A percentile compares a stretch with the other conserved stretches of the same genome.
Conservation (phyloP, 2,888 invertebrate species). For the Lepidochrysops patricia region DNA sequence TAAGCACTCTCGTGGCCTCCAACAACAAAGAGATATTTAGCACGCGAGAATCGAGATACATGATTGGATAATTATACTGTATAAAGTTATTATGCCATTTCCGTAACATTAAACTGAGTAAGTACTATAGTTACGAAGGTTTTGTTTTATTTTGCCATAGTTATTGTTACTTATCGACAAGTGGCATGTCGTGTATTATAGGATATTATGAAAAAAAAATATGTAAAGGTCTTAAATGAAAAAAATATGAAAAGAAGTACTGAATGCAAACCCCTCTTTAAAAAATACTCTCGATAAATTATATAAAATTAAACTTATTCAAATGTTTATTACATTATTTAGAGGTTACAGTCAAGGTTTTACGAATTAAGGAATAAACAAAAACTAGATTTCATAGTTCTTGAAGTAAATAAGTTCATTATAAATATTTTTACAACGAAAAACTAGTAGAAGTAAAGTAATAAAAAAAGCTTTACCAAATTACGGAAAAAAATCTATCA, state of each 20-base stretch:
- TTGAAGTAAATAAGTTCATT: background rate
- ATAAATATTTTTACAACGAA: background rate
- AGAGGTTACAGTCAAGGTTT: background rate
- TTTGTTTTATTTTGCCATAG: background rate
- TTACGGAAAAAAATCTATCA: too few relatives aligned
- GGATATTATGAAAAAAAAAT: too few relatives aligned
- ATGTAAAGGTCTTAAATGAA: too few relatives aligned
- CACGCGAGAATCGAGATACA: conserved; percentile 23
- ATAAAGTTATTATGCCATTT: conserved; percentile 15
- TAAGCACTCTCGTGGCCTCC: conserved; percentile 16
- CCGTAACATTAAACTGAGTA: background rate
- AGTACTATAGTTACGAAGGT: background rate
- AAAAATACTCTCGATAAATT: too few relatives aligned
- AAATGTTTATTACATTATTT: background rate
- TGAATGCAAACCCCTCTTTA: too few relatives aligned
- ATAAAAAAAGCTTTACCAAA: background rate
- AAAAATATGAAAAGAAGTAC: too few relatives aligned
- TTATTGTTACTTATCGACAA: too few relatives aligned
- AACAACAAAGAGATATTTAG: conserved; percentile 24
- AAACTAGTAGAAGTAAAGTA: background rate
- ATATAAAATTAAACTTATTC: background rate
- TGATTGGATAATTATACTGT: conserved; percentile 17
- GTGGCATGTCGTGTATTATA: too few relatives aligned
- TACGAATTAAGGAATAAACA: background rate
- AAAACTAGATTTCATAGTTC: background rate